These are phyloP conservation scores for Trileptium ribeirensis DNA, from an alignment of 2,888 invertebrate species.

Conservation along the genomic window DNA sequence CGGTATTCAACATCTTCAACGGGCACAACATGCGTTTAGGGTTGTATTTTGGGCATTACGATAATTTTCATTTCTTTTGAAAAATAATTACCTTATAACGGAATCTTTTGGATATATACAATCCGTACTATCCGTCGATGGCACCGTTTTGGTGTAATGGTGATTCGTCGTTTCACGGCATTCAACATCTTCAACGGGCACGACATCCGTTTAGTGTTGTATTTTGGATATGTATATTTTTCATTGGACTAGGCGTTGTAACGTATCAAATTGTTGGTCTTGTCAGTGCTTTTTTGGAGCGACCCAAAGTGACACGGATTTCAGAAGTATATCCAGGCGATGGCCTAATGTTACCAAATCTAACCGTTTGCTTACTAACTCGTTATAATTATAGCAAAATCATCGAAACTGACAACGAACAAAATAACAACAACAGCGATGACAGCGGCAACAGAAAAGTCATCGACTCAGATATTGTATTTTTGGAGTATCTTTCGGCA, in stretches of 20 bases:
- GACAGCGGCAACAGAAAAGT: neutral
- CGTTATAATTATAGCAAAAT: neutral
- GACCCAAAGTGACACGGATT: neutral
- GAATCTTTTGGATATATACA: too few species aligned
- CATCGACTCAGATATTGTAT: neutral
- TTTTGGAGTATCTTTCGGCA: neutral
- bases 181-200: neutral
- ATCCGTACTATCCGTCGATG: too few species aligned
- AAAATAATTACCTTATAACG: too few species aligned
- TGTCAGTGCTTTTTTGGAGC: neutral
- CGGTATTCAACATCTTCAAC: too few species aligned
- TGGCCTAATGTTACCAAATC: neutral
- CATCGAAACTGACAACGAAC: too few species aligned
- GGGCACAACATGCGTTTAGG: too few species aligned
- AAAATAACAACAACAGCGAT: neutral
- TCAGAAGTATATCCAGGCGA: neutral
- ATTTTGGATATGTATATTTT: neutral
- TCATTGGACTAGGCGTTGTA: neutral
- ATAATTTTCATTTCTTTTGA: too few species aligned
- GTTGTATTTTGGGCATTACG: too few species aligned
- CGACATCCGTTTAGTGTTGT: neutral
- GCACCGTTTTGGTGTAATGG: too few species aligned
- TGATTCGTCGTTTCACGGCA: neutral
- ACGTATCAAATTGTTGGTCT: neutral
- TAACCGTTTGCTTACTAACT: slow-evolving; percentile 1